Conservation (phyloP, 1,140 invertebrate genomes). For the Hetaerina americana region DNA sequence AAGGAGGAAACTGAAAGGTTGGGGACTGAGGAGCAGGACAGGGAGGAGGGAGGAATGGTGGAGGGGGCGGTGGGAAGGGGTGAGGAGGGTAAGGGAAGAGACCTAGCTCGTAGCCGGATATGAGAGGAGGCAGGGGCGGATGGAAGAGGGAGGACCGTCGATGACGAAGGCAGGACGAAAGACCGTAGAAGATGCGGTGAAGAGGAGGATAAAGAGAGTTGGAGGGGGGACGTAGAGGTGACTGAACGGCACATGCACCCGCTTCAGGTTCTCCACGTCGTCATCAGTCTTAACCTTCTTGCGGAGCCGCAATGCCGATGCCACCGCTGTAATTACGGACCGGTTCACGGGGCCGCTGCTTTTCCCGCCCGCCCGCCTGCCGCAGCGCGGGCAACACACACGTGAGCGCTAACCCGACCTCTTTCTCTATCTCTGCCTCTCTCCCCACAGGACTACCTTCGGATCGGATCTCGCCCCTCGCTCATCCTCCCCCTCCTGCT, state of each 20-base stretch:
- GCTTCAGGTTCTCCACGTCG: background rate
- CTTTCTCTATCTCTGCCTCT: too few relatives aligned
- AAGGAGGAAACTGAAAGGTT: background rate
- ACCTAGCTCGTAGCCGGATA: too few relatives aligned
- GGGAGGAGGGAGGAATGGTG: too few relatives aligned
- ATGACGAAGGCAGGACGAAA: background rate
- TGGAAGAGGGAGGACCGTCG: background rate
- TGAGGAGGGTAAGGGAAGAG: background rate
- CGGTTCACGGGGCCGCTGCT: background rate
- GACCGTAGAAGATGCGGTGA: too few relatives aligned
- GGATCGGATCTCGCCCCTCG: too few relatives aligned
- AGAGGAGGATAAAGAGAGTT: background rate
- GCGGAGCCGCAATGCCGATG: background rate
- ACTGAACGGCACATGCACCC: background rate
- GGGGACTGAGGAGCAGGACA: background rate
- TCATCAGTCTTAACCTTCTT: background rate
- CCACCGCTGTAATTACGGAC: background rate
- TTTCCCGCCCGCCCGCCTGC: background rate
- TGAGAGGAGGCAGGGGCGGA: too few relatives aligned
- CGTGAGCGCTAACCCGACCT: too few relatives aligned
- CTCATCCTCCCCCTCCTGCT: background rate
- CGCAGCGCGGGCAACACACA: too few relatives aligned
- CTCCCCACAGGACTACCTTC: too few relatives aligned
- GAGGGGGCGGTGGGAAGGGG: background rate
- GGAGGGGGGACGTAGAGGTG: background rate